Evolutionary conservation across 1,140 invertebrate genomes (phyloP).

Genomic region (Sitophilus oryzae): DNA sequence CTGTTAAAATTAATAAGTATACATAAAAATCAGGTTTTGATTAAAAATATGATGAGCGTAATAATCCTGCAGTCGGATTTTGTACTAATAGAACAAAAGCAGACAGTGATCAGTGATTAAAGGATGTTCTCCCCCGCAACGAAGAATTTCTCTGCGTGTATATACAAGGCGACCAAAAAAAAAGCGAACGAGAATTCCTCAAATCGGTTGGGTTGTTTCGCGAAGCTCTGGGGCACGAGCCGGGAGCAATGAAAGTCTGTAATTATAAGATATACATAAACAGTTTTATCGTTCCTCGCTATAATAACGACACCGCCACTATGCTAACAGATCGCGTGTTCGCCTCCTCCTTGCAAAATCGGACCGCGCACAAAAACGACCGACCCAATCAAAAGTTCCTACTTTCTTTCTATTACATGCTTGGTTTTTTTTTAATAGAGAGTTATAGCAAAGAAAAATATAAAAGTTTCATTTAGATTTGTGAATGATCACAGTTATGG

Average conservation of each 20-base stretch:
- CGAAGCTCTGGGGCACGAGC: slow-evolving; percentile 2
- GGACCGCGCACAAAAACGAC: background rate
- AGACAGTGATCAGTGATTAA: no score
- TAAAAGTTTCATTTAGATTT: no score
- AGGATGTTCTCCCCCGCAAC: background rate
- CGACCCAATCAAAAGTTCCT: no score
- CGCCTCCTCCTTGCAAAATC: background rate
- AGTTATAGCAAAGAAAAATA: no score
- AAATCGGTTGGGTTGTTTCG: slow-evolving; percentile 9
- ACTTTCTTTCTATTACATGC: no score
- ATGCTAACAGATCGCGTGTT: slow-evolving; percentile 10
- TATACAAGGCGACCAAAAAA: background rate
- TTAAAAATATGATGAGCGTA: no score
- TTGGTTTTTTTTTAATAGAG: no score
- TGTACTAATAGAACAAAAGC: no score
- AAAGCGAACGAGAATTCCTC: slow-evolving; percentile 1
- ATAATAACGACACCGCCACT: slow-evolving; percentile 8
- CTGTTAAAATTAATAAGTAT: no score
- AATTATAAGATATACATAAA: slow-evolving; percentile 11
- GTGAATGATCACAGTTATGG: no score
- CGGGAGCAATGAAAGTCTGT: slow-evolving; percentile 10
- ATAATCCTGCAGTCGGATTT: no score
- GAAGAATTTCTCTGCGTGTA: background rate
- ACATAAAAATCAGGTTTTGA: no score
- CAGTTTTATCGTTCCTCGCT: slow-evolving; percentile 5